These are phyloP conservation scores for Drosophila biarmipes DNA, from an alignment of 1,140 invertebrate species.

Conservation along the genomic window DNA sequence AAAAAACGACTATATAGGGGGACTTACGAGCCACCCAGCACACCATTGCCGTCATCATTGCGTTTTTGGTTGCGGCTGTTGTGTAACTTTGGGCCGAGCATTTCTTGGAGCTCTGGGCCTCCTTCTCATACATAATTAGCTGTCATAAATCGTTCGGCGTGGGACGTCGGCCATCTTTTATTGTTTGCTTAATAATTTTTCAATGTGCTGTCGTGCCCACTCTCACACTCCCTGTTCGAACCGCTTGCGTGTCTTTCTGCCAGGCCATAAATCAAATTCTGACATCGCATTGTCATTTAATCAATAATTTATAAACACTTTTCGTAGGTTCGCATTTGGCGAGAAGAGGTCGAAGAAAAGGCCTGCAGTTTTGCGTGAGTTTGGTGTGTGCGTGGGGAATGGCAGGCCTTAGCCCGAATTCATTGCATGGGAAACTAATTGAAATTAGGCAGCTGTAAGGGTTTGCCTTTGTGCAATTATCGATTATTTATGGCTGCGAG, in stretches of 20 bases:
- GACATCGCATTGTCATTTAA: conserved; percentile 82
- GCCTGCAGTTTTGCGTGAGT: conserved; percentile 26
- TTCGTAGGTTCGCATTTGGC: conserved; percentile 38
- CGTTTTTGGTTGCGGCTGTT: conserved; percentile 47
- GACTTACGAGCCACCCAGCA: conserved; percentile 20
- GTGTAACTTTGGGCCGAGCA: conserved; percentile 52
- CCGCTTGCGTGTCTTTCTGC: conserved; percentile 63
- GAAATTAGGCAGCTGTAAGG: conserved; percentile 33
- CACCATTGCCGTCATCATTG: conserved; percentile 19
- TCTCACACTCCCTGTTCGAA: conserved; percentile 39
- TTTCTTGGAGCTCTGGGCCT: conserved; percentile 31
- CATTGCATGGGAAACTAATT: conserved; percentile 42
- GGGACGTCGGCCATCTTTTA: conserved; percentile 70
- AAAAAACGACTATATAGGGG: conserved; percentile 5
- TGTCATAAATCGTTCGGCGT: conserved; percentile 61
- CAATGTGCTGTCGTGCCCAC: conserved; percentile 56
- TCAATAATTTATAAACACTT: conserved; percentile 81
- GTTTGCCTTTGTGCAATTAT: background rate
- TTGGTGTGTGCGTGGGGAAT: conserved; percentile 21
- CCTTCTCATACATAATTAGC: conserved; percentile 54
- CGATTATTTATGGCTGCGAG: conserved; percentile 14
- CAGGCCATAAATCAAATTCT: conserved; percentile 78
- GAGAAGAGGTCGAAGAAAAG: conserved; percentile 13
- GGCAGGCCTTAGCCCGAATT: conserved; percentile 38
- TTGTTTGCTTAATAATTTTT: conserved; percentile 79